phyloP scores from a whole-genome alignment of 2,797 vertebrate species.

The Falco peregrinus region DNA sequence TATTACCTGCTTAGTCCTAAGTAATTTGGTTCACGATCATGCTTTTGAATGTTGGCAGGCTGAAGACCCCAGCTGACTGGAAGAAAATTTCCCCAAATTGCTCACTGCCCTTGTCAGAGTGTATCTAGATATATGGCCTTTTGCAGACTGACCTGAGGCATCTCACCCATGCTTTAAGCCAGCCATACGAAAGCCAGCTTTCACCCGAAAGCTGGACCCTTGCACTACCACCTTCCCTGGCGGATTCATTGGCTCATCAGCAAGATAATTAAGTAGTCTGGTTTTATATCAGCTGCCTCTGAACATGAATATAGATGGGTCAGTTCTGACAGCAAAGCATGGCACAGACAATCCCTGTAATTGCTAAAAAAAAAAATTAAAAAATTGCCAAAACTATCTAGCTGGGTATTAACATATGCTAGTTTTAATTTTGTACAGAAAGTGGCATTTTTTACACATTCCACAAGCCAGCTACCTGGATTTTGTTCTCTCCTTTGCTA shows the following conservation, averaged over 20 bases:
- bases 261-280: background rate
- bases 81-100: background rate
- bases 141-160: background rate
- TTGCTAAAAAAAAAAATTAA: background rate
- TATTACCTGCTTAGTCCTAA: background rate
- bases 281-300: background rate
- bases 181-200: background rate
- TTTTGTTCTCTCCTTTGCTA: background rate
- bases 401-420: background rate
- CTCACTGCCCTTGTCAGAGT: conserved; percentile 13
- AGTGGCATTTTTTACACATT: background rate
- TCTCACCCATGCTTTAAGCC: background rate
- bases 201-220: background rate
- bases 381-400: background rate
- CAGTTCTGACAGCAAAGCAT: background rate
- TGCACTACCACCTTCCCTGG: background rate
- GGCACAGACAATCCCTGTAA: background rate
- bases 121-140: background rate
- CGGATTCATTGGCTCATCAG: background rate
- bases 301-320: background rate
- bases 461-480: background rate
- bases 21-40: background rate
- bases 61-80: background rate
- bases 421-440: background rate
- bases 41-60: background rate